Base-by-base conservation (phyloP, 2,888 invertebrate genomes). In the Tachystola acroxantha region DNA sequence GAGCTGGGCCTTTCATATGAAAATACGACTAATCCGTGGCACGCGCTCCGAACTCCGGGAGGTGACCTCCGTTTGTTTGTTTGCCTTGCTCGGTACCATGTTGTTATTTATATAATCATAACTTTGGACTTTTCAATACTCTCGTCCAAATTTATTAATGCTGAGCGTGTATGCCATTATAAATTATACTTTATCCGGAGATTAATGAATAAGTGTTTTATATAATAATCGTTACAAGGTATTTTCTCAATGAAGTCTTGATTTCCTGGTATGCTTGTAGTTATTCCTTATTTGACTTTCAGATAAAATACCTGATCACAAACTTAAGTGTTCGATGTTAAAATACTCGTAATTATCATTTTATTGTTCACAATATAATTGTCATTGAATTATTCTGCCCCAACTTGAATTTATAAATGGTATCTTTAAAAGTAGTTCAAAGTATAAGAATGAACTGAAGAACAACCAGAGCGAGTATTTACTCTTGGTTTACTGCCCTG, bases 1-100 rank as follows among this genome's bases (percentile, higher is more conserved):
- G 69, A 75, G 75, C 72, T 60, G 63, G 60, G 62, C 72, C 74
- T 84, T 84, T 85, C 75, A 85, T 84, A 85, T 85, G 82, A 86
- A 85, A 86, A 85, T 85, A 67, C 65, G 60, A 53, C 62, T 82
- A 84, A 86, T 82, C 85, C 80, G 42, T 40, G 79, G 71, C 84
- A 85, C 85, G 85, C 82, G 84, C 71, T 52, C 61, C 44, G 50
- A 61, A 49, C 73, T 54, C 59, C 72, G 70, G 75, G 73, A 68
- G 69, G 67, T 66, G 64, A 66, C 64, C 69, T 60, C 50, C 59
- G 69, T 72, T 73, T 74, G 64, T 69, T 64, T 68, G 74, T 78
- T 76, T 76, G 70, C 60, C 60, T 64, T 68, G 55, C 64, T 60
- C 62, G 52, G 56, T 60, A 62, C 64, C 69, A 64, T 69, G 65